These are phyloP conservation scores for Corythaixoides concolor DNA, from an alignment of 2,113 vertebrate species.

Conservation along the genomic window DNA sequence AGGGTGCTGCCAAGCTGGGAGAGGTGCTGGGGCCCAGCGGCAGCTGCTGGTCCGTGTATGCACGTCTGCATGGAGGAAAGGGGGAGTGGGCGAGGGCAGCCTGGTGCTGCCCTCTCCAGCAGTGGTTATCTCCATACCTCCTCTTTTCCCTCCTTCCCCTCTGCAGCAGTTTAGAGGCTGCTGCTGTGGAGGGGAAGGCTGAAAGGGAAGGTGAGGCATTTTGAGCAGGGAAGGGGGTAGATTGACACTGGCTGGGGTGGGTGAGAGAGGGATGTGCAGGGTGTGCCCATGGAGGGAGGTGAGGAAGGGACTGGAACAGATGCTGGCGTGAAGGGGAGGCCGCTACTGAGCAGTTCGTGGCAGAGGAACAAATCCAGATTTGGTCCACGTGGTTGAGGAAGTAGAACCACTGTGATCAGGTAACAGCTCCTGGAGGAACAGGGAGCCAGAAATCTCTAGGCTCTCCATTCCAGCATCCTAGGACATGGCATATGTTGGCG, in stretches of 20 bases:
- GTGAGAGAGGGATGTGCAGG: background rate
- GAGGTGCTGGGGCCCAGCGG: fast-evolving
- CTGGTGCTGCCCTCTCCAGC: background rate
- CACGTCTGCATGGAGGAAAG: fast-evolving
- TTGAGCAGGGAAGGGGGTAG: background rate
- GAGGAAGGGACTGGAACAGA: background rate
- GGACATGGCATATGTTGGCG: background rate
- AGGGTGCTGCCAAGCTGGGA: background rate
- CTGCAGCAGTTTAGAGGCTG: background rate
- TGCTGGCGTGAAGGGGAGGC: background rate
- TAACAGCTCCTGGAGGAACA: background rate
- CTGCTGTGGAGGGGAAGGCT: background rate
- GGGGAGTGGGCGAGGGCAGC: background rate
- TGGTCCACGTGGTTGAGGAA: background rate
- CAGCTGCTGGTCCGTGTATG: background rate
- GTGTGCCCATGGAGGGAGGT: background rate
- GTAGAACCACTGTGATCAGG: background rate
- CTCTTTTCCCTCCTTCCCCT: background rate
- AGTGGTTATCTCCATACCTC: background rate
- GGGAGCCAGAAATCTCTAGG: background rate
- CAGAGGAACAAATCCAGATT: background rate
- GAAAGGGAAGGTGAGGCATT: background rate
- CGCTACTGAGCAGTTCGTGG: background rate
- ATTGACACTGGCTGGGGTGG: fast-evolving
- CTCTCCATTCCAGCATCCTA: background rate